Evolutionary conservation across 2,113 vertebrate species (phyloP), one percentile per base, ranked within the genome.

Genomic region (Daphoenositta chrysoptera): DNA sequence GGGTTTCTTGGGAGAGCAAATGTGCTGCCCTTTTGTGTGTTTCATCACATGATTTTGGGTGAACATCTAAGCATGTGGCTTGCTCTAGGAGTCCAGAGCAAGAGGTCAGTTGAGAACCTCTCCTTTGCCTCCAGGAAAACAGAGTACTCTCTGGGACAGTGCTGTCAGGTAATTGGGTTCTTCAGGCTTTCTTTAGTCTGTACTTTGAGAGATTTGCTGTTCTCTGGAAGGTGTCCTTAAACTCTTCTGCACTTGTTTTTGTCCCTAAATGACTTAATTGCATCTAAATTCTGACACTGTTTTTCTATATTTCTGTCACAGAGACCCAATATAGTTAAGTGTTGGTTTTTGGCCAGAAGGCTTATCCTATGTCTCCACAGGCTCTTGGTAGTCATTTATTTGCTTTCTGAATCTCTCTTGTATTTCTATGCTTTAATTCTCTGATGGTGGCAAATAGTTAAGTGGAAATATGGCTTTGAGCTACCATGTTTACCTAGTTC

Each of bases 241-340:
- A 89, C 2, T 44, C 30, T 82, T 82, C 65, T 2, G 1, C 10
- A 10, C 7, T 82, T 71, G 8, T 73, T 92, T 92, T 87, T 17
- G 35, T 68, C n/a, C 31, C 51, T 33, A 26, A 26, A 60, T 77
- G 50, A 89, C 45, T 71, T 87, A 87, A 85, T 61, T 83, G 35
- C 18, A 73, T 51, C 26, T 89, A 58, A 88, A 85, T 89, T 86
- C 66, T 85, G 61, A 80, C 80, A 85, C 31, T 54, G 76, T 93
- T 95, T 93, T 94, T 90, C 77, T 90, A 39, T 13, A 3, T 95
- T 94, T 28, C 44, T 70, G 58, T 92, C 54, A 91, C 39, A 88
- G 77, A 90, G 11, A 86, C 5, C 8, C 83, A 91, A 75, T 40
- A 65, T 44, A 40, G 69, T 89, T 89, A 89, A 93, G 54, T 54